These are phyloP conservation scores for Diarsia mendica DNA, from an alignment of 2,888 invertebrate species.

Conservation along the genomic window DNA sequence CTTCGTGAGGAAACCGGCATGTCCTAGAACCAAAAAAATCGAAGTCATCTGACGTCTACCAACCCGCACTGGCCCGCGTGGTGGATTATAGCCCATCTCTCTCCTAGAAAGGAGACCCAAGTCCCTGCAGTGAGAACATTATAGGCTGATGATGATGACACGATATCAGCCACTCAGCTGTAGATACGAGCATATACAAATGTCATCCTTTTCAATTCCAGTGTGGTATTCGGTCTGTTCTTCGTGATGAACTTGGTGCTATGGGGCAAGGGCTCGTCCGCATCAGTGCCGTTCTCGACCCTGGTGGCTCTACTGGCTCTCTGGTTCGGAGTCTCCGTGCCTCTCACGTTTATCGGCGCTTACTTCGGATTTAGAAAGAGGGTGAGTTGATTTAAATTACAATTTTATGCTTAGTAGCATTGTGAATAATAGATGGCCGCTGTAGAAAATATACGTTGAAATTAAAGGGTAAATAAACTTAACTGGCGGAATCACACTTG, in stretches of 20 bases:
- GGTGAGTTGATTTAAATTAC: conserved; percentile 88
- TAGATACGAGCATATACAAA: not conserved
- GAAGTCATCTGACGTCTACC: too few relatives aligned
- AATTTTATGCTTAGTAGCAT: not conserved
- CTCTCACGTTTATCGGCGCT: conserved; percentile 99
- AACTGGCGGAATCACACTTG: too few relatives aligned
- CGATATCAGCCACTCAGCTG: too few relatives aligned
- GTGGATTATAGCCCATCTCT: too few relatives aligned
- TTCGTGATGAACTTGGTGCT: conserved; percentile 99
- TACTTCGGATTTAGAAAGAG: conserved; percentile 99
- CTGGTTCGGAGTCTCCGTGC: conserved; percentile 99
- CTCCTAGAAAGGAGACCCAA: too few relatives aligned
- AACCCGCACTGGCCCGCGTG: too few relatives aligned
- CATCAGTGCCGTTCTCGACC: conserved; percentile 99
- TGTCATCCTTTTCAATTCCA: conserved; percentile 79
- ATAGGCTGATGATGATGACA: too few relatives aligned
- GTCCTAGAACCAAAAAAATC: too few relatives aligned
- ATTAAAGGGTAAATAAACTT: not conserved
- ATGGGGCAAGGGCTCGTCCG: conserved; percentile 98
- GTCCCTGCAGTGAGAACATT: too few relatives aligned
- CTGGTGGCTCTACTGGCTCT: conserved; percentile 97
- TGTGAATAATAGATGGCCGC: not conserved
- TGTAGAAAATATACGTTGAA: not conserved
- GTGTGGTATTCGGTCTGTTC: conserved; percentile 98
- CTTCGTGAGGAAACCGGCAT: too few relatives aligned